Evolutionary conservation across 2,888 invertebrate genomes (phyloP).

Genomic region (Timema cristinae): DNA sequence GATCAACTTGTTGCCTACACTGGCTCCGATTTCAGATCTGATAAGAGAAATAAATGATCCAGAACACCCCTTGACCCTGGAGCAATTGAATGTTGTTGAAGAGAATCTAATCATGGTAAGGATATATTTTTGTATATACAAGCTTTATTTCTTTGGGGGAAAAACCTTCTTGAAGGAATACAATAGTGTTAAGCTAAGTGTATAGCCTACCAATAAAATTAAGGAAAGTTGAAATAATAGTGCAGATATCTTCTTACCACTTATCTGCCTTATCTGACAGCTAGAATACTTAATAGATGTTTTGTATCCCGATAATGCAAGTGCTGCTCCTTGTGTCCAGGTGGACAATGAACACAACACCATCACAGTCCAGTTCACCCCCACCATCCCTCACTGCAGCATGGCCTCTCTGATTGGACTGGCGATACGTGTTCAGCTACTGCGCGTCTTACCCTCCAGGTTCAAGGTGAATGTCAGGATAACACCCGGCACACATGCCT

Average conservation of each 20-base stretch:
- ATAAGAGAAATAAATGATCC: slow-evolving; percentile 95
- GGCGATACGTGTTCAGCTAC: slow-evolving; percentile 86
- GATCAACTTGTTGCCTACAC: background rate
- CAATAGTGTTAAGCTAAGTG: too few species aligned
- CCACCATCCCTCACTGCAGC: slow-evolving; percentile 98
- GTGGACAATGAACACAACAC: slow-evolving; percentile 70
- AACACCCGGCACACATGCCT: slow-evolving; percentile 87
- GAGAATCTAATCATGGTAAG: slow-evolving; percentile 64
- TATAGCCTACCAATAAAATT: too few species aligned
- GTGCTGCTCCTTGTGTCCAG: slow-evolving; percentile 37
- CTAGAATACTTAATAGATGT: too few species aligned
- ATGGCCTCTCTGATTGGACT: slow-evolving; percentile 95
- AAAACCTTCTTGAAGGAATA: background rate
- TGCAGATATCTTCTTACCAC: too few species aligned
- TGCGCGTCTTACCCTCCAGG: slow-evolving; percentile 72
- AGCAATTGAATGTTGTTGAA: slow-evolving; percentile 91
- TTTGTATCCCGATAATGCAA: background rate
- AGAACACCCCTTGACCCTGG: slow-evolving; percentile 93
- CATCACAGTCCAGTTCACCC: slow-evolving; percentile 82
- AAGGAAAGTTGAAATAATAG: too few species aligned
- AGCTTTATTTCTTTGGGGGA: background rate
- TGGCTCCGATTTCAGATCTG: slow-evolving; percentile 57
- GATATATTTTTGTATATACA: slow-evolving; percentile 16
- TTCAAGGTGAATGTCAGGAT: slow-evolving; percentile 87
- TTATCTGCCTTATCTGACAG: too few species aligned